Conservation (phyloP, 2,797 vertebrate species). For the Sebastes cheni region DNA sequence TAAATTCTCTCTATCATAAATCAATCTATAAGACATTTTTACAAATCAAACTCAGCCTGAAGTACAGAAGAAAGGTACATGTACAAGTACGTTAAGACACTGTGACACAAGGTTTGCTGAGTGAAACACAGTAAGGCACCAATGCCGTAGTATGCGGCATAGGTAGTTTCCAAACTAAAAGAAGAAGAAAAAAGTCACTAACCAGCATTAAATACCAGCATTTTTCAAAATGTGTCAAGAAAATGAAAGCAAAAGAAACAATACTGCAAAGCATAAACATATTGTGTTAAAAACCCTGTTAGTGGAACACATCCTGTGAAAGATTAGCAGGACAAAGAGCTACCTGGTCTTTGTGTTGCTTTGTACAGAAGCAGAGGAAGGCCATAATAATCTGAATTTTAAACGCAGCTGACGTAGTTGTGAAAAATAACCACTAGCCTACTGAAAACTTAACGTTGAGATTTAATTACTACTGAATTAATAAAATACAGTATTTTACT, state of each 20-base stretch:
- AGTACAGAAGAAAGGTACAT: slow-evolving; percentile 69
- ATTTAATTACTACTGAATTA: neutral
- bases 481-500: neutral
- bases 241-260: slow-evolving; percentile 22
- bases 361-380: neutral
- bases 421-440: neutral
- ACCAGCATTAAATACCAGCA: slow-evolving; percentile 12
- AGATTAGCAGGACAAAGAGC: slow-evolving; percentile 30
- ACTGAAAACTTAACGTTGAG: neutral
- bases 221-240: slow-evolving; percentile 14
- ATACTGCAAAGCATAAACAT: slow-evolving; percentile 43
- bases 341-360: neutral
- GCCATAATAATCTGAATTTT: neutral
- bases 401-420: neutral
- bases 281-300: slow-evolving; percentile 20
- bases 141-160: slow-evolving; percentile 78
- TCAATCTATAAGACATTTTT: slow-evolving; percentile 78
- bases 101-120: slow-evolving; percentile 73
- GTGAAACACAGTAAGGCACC: slow-evolving; percentile 86
- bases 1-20: slow-evolving; percentile 76
- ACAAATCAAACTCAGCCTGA: slow-evolving; percentile 74
- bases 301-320: slow-evolving; percentile 68
- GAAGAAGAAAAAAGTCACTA: slow-evolving; percentile 19
- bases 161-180: slow-evolving; percentile 75
- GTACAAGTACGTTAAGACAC: slow-evolving; percentile 78